These are phyloP conservation scores for Oryzias dopingdopingensis DNA, from an alignment of 2,797 vertebrate species.

Conservation along the genomic window DNA sequence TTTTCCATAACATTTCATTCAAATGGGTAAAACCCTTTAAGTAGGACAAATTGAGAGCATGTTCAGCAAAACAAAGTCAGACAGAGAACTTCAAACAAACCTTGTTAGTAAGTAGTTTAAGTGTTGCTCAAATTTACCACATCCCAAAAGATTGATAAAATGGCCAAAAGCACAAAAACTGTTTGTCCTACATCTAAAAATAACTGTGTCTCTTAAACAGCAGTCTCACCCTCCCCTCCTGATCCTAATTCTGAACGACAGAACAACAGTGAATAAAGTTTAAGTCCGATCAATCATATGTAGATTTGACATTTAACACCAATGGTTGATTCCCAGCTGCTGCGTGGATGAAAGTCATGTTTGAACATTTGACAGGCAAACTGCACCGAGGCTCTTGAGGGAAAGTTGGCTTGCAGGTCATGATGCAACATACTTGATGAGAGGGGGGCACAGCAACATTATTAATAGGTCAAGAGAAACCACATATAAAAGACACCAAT, in stretches of 20 bases:
- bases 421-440: constrained; percentile 39
- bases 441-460: constrained; percentile 17
- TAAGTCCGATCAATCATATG: constrained; percentile 81
- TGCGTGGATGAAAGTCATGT: constrained; percentile 76
- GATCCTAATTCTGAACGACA: constrained; percentile 67
- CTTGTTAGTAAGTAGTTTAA: too few species aligned
- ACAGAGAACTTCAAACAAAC: too few species aligned
- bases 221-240: constrained; percentile 35
- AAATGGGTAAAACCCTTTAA: too few species aligned
- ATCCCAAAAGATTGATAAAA: constrained; percentile 40
- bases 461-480: constrained; percentile 24
- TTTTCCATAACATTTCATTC: too few species aligned
- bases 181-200: constrained; percentile 51
- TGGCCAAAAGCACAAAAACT: constrained; percentile 15
- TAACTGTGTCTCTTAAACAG: constrained; percentile 44
- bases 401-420: constrained; percentile 21
- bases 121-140: constrained; percentile 11
- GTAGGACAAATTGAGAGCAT: too few species aligned
- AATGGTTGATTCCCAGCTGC: constrained; percentile 70
- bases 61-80: too few species aligned
- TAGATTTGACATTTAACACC: constrained; percentile 83
- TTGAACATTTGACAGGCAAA: constrained; percentile 71
- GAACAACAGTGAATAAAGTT: constrained; percentile 64
- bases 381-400: constrained; percentile 43
- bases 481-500: constrained; percentile 2